These are phyloP conservation scores for Oreotrochilus melanogaster DNA, from an alignment of 2,113 vertebrate species.

Conservation along the genomic window DNA sequence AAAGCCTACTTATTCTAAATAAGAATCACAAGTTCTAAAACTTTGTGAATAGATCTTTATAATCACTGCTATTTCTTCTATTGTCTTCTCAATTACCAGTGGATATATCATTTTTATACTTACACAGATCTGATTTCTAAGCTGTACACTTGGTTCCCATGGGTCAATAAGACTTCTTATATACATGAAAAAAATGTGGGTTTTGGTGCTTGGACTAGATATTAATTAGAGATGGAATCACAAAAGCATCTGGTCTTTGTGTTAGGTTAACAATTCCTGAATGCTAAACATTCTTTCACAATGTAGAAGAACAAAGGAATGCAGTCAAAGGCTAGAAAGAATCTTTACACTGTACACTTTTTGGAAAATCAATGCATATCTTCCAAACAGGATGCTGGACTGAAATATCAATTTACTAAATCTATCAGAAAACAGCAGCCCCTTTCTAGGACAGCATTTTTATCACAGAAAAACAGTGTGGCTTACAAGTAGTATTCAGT, in stretches of 20 bases:
- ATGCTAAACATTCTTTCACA: background rate
- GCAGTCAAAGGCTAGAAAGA: background rate
- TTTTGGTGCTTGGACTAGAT: background rate
- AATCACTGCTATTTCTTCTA: background rate
- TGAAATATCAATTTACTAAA: slow-evolving; percentile 18
- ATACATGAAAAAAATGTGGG: rapidly evolving
- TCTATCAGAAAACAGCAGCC: background rate
- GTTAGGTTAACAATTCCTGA: background rate
- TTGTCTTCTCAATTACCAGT: background rate
- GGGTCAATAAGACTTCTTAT: background rate
- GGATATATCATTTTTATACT: background rate
- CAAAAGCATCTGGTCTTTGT: slow-evolving; percentile 8
- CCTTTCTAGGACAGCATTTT: background rate
- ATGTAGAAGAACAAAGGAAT: background rate
- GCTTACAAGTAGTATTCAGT: background rate
- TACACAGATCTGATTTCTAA: background rate
- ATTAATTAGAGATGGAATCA: slow-evolving; percentile 8
- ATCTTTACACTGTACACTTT: background rate
- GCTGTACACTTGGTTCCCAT: background rate
- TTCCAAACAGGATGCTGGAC: background rate
- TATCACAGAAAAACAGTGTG: background rate
- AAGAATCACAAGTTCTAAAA: background rate
- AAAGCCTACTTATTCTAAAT: background rate
- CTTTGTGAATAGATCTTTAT: background rate
- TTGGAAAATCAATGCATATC: background rate